phyloP scores from a whole-genome alignment of 2,797 vertebrate species.

The Acipenser transmontanus region DNA sequence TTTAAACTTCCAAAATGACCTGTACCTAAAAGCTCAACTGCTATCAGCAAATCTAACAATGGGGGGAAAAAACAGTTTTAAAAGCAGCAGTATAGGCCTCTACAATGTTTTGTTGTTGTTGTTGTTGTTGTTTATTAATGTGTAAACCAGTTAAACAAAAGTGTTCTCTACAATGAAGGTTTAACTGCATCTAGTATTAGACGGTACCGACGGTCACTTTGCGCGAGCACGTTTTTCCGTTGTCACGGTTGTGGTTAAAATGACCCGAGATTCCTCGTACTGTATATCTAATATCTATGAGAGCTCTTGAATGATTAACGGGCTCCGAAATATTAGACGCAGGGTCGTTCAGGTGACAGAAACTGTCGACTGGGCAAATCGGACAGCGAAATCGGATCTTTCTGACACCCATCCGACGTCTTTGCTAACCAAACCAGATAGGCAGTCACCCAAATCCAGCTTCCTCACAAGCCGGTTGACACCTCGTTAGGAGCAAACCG shows the following conservation, averaged over 20 bases:
- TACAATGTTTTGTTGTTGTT: too few species aligned
- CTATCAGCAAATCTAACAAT: too few species aligned
- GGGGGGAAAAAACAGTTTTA: too few species aligned
- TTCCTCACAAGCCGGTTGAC: neutral
- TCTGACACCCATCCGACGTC: neutral
- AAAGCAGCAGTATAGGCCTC: too few species aligned
- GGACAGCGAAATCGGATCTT: neutral
- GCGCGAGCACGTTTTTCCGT: too few species aligned
- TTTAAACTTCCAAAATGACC: too few species aligned
- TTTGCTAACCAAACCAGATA: neutral
- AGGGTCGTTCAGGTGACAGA: slow-evolving; percentile 1
- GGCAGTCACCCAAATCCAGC: neutral
- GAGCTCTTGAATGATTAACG: slow-evolving; percentile 5
- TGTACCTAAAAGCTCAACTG: too few species aligned
- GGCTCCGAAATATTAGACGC: neutral
- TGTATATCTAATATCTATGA: neutral
- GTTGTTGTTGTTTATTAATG: too few species aligned
- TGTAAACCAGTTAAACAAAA: too few species aligned
- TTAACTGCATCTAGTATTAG: too few species aligned
- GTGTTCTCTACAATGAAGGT: too few species aligned
- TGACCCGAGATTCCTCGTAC: neutral
- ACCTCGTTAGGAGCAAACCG: neutral
- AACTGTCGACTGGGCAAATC: neutral
- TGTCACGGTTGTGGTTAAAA: neutral
- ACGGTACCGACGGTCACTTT: too few species aligned